Evolutionary conservation across 2,797 vertebrate genomes (phyloP).

Genomic region (Manis pentadactyla): DNA sequence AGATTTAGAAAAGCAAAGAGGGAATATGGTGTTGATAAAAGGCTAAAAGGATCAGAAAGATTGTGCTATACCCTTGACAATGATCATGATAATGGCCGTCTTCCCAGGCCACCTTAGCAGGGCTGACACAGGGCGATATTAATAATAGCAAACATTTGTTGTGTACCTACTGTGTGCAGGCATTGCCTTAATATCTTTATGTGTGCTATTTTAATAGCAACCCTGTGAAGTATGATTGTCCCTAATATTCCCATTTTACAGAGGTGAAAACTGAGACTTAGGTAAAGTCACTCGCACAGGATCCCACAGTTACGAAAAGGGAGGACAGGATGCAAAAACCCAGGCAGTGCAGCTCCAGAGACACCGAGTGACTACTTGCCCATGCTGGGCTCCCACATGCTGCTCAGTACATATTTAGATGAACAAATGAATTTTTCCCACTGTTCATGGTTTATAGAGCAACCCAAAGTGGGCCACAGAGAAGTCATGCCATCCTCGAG

Average conservation of each 20-base stretch:
- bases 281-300: background rate
- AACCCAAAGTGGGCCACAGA: background rate
- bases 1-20: background rate
- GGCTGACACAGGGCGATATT: background rate
- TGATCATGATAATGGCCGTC: fast-evolving
- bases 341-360: background rate
- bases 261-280: background rate
- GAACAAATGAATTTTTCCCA: background rate
- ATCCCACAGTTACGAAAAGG: background rate
- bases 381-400: background rate
- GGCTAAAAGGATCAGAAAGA: background rate
- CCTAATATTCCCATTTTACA: background rate
- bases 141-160: background rate
- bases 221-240: background rate
- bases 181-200: background rate
- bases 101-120: background rate
- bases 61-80: background rate
- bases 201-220: background rate
- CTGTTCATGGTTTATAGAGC: background rate
- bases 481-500: fast-evolving
- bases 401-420: background rate
- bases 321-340: background rate
- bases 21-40: too few species aligned
- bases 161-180: background rate
- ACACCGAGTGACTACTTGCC: fast-evolving